Conservation (phyloP, 2,888 invertebrate species). For the Caenorhabditis afra region DNA sequence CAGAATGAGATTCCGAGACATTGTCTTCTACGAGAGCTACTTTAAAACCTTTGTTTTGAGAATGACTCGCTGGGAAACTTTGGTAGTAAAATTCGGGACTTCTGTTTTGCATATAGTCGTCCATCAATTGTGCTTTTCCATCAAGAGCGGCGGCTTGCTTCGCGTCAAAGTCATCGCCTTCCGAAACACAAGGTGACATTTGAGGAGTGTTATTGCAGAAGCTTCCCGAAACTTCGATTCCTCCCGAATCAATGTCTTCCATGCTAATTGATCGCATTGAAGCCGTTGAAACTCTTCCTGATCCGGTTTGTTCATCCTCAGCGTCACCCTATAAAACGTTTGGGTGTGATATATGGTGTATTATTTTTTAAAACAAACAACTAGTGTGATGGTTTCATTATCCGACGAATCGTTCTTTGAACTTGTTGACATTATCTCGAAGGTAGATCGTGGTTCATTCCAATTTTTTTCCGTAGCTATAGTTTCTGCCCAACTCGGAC, state of each 20-base stretch:
- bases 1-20: conserved; percentile 23
- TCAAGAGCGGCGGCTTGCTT: conserved; percentile 2
- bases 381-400: too few relatives aligned
- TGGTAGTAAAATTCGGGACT: conserved; percentile 24
- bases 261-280: conserved; percentile 41
- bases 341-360: too few relatives aligned
- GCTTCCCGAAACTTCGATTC: conserved; percentile 41
- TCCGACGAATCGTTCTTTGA: conserved; percentile 21
- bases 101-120: conserved; percentile 38
- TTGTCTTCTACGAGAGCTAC: conserved; percentile 29
- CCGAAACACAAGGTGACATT: conserved; percentile 65
- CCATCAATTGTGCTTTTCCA: conserved; percentile 34
- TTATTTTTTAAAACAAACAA: too few relatives aligned
- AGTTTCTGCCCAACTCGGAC: conserved; percentile 61
- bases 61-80: conserved; percentile 9
- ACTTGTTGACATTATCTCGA: conserved; percentile 35
- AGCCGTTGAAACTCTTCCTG: conserved; percentile 36
- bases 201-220: conserved; percentile 69
- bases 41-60: conserved; percentile 29
- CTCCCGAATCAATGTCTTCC: conserved; percentile 33
- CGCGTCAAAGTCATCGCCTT: conserved; percentile 55
- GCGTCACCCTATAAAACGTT: conserved; percentile 28
- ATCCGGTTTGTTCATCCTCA: conserved; percentile 39
- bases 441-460: conserved; percentile 37
- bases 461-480: conserved; percentile 32